phyloP scores from a whole-genome alignment of 2,113 vertebrate species.

The Rostratula benghalensis region DNA sequence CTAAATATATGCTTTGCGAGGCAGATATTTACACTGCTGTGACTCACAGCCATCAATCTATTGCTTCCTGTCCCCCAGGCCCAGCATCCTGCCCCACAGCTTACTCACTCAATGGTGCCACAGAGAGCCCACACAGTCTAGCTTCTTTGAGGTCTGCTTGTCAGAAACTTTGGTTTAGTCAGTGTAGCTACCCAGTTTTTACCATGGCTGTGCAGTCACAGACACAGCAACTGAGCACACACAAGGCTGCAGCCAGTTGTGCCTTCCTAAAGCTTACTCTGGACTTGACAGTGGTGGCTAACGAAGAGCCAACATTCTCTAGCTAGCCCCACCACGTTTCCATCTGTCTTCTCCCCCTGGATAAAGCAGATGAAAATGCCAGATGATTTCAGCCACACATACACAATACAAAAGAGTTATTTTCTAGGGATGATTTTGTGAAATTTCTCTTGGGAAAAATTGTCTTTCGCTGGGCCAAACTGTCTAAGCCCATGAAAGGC shows the following conservation, averaged over 20 bases:
- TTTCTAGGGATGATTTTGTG: background rate
- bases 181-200: background rate
- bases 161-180: background rate
- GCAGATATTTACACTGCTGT: background rate
- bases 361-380: background rate
- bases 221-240: background rate
- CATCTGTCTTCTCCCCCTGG: background rate
- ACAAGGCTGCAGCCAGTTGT: background rate
- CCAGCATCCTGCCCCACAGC: background rate
- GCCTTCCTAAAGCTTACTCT: background rate
- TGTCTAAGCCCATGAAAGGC: background rate
- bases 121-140: background rate
- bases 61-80: background rate
- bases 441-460: background rate
- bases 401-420: background rate
- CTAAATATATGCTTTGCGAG: background rate
- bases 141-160: background rate
- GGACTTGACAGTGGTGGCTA: background rate
- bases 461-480: background rate
- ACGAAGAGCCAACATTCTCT: background rate
- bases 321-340: background rate
- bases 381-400: background rate
- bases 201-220: background rate
- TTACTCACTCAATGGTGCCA: background rate
- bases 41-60: background rate